These are phyloP conservation scores for Falcaria lacertinaria DNA, from an alignment of 2,888 invertebrate genomes.

Conservation along the genomic window DNA sequence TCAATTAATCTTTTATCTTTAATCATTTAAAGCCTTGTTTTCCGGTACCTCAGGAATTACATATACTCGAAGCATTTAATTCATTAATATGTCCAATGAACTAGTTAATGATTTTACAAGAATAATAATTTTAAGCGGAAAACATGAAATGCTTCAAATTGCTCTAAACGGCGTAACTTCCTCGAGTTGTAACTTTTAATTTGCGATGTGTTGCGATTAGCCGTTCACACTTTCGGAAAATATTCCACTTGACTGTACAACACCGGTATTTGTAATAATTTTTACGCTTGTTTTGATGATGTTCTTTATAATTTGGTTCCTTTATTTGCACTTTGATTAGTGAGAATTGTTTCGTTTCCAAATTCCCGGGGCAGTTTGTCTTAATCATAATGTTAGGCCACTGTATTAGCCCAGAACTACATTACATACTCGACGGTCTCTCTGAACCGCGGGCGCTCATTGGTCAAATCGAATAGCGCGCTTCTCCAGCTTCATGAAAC, in stretches of 20 bases:
- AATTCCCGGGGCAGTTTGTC: slow-evolving; percentile 11
- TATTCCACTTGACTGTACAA: slow-evolving; percentile 17
- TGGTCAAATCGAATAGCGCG: no score
- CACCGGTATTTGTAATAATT: slow-evolving; percentile 14
- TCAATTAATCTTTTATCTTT: no score
- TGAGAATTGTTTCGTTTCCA: slow-evolving; percentile 21
- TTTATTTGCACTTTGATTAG: slow-evolving; percentile 12
- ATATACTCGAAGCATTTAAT: no score
- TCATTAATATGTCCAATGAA: background rate
- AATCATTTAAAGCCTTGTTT: no score
- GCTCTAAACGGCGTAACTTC: background rate
- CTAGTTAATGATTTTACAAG: background rate
- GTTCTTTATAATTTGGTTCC: slow-evolving; percentile 4
- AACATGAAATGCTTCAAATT: background rate
- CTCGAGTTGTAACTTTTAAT: background rate
- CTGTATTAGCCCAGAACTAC: no score
- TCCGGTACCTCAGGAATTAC: no score
- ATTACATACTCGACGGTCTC: no score
- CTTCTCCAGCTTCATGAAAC: no score
- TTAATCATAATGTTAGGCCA: no score
- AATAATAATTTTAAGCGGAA: no score
- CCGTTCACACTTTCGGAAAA: slow-evolving; percentile 5
- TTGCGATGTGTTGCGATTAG: background rate
- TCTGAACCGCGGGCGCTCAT: no score
- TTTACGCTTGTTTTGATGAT: slow-evolving; percentile 16